Evolutionary conservation across 2,113 vertebrate species (phyloP).

Genomic region (Acrocephalus arundinaceus): DNA sequence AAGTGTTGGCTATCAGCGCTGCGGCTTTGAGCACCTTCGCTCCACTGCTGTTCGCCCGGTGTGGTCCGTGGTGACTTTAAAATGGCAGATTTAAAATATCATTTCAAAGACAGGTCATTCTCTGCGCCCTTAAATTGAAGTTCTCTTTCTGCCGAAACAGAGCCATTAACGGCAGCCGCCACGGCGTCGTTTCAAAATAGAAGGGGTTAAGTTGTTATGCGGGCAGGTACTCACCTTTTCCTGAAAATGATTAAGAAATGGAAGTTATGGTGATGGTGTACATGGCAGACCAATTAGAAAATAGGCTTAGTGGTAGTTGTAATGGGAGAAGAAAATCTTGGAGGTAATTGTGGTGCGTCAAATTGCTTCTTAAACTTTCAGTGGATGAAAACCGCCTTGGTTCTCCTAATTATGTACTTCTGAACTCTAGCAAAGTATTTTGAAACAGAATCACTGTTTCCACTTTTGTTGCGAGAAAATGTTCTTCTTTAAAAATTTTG

Average conservation of each 20-base stretch:
- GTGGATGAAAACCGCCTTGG: not conserved
- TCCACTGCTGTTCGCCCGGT: rapidly evolving
- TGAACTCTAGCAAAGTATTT: not conserved
- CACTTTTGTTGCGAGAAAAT: not conserved
- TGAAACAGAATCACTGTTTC: not conserved
- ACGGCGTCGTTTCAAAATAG: rapidly evolving
- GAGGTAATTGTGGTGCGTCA: not conserved
- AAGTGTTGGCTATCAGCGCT: not conserved
- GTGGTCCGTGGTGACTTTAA: not conserved
- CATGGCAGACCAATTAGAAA: not conserved
- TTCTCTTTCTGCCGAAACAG: not conserved
- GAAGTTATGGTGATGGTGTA: not conserved
- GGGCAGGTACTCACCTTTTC: not conserved
- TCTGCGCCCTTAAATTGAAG: not conserved
- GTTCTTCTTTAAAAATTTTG: not conserved
- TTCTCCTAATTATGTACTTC: not conserved
- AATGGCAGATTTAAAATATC: not conserved
- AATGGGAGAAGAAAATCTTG: conserved; percentile 13
- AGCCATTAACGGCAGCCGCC: rapidly evolving
- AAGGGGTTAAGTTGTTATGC: not conserved
- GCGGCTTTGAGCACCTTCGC: not conserved
- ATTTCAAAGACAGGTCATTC: not conserved
- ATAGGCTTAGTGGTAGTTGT: not conserved
- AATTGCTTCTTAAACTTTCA: not conserved
- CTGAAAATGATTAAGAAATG: not conserved